Base-by-base conservation (phyloP, 2,113 vertebrate genomes). In the Podilymbus podiceps region DNA sequence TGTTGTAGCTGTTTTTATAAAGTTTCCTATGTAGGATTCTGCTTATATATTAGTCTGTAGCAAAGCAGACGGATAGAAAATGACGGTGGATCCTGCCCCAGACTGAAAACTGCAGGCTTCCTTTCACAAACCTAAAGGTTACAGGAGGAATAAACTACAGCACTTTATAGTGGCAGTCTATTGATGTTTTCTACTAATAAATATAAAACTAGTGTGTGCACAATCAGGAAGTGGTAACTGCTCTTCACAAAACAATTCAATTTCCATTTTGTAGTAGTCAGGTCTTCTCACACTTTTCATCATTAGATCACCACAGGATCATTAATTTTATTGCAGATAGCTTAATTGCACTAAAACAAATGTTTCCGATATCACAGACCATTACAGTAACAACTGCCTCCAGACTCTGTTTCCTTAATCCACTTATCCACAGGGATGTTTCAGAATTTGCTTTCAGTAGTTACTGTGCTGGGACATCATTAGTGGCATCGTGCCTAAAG, bases 161-260 rank as follows among this genome's bases (percentile, higher is more conserved):
- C 6, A 2, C 30, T 46, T 38, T 33, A 6, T 3, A 40, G 25
- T 16, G n/a, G 7, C 1, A 0, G 4, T 22, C 9, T 50, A 5
- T 6, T 52, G 28, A 30, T 31, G 15, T 12, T 8, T 47, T n/a
- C 49, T n/a, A 2, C 33, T 68, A 55, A 52, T 28, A 50, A 63
- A 67, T 11, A 16, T 30, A 53, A 53, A 53, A 58, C 3, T 3
- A 42, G 42, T 64, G 17, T 2, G 1, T 24, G 11, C 63, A 8
- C 50, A 35, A 3, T 46, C 72, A 90, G 64, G 22, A 73, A 67
- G 52, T 15, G 12, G 21, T 74, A 84, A 82, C 77, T 38, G 64
- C 55, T 80, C 59, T 75, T 93, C 66, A 71, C 82, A 42, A 68
- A 93, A 66, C 30, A 46, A 46, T 18, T 30, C 55, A 9, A 77